Base-by-base conservation (phyloP, 2,888 invertebrate species). In the Drosophila merina region DNA sequence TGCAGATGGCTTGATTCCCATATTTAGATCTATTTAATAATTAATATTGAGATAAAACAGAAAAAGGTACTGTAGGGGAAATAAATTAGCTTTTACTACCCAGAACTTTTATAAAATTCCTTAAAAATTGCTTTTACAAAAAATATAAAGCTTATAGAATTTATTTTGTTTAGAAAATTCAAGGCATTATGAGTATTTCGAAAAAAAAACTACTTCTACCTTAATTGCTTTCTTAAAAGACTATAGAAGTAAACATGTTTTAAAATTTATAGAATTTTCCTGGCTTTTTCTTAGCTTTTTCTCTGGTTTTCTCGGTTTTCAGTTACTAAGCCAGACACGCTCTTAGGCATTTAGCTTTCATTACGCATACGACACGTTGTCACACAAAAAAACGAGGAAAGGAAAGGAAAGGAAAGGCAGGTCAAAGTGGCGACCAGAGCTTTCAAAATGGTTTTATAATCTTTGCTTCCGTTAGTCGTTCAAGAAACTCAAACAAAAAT, bases 371-470 rank as follows among this genome's bases (percentile, higher is more conserved):
- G 60, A 62, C 60, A 49, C 60, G 60, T 62, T 60, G 68, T 28
- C 45, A 47, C 56, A 51, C 14, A 56, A 56, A 33, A 45, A 40
- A 40, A n/a, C n/a, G n/a, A n/a, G n/a, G n/a, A n/a, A n/a, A n/a
- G n/a, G n/a, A n/a, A 47, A 51, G 50, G 45, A 40, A 40, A 20
- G 14, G 42, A 25, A 44, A 44, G 26, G 47, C 36, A 36, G 31
- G 28, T 26, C 36, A 20, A 44, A 40, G 49, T 40, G 14, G 10
- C 44, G 64, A 71, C 51, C 45, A 69, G 57, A 71, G 60, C 76
- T 84, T 73, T 81, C 71, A 72, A 75, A 81, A 82, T 81, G 82
- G 72, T 84, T 78, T 84, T 81, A 81, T 78, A 82, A 82, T 86
- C 82, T 81, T 73, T 72, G 79, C 79, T 84, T 86, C 82, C 85